Base-by-base conservation (phyloP, 1,140 invertebrate species). In the Brachionus rubens region DNA sequence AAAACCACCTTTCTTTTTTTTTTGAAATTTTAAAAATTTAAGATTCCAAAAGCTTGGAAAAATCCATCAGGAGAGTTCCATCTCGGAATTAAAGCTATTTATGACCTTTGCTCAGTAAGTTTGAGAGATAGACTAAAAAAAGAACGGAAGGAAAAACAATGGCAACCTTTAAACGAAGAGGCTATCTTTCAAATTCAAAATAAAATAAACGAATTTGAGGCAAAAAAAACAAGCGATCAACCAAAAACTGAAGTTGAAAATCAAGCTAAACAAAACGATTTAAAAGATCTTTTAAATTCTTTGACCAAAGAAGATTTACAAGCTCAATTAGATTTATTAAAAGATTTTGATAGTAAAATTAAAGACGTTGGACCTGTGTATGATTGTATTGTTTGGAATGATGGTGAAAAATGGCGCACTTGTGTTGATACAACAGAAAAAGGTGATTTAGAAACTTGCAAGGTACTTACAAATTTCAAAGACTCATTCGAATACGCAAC, bases 331-430 rank as follows among this genome's bases (percentile, higher is more conserved):
- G 95, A 98, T 79, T 86, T 92, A 65, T 85, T 98, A 24, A 91
- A 88, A 77, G 81, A 78, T 40, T 75, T 91, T 54, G 95, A 98
- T 79, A 97, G 96, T 83, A 93, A 94, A 81, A 92, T 90, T 82
- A 87, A 83, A 76, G 93, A 97, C 84, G 81, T 89, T 70, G 92
- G 94, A 24, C 93, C 93, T 21, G 89, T 91, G 10, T 95, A 91
- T 84, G 96, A 99, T 83, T 94, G 93, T 87, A 87, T 99, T 68
- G 88, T 98, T 10, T 98, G 93, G 83, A 88, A 96, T 82, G 90
- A 94, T 87, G 91, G 92, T 75, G 78, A 87, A 62, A 87, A 88
- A 79, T 91, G 92, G 91, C 87, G 91, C 80, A 91, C 90, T 28
- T 93, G 91, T 81, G 88, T 96, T 54, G 93, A 96, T 82, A 94